Evolutionary conservation across 2,888 invertebrate species (phyloP), one percentile per base, ranked within the genome.

Genomic region (Andrena marginata): DNA sequence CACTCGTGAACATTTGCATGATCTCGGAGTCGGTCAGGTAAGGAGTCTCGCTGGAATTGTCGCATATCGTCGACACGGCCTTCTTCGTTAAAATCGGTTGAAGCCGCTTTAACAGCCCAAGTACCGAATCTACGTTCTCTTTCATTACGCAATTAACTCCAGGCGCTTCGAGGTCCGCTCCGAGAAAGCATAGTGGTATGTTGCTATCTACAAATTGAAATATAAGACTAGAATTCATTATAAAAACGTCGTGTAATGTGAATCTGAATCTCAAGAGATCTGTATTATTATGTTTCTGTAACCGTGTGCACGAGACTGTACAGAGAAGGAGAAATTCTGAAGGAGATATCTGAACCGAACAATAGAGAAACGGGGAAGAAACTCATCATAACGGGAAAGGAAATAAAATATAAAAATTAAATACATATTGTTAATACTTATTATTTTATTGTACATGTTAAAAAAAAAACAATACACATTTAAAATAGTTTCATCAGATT

Each of bases 101-200:
- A 68, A 97, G 94, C 7, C 95, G 94, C 93, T 96, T 96, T 70
- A 97, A 93, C 62, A 97, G 93, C 89, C 96, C 94, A 89, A 97
- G 95, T 16, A 97, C 96, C 68, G 95, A 95, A 73, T 95, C 95
- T 7, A 96, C 94, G 86, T 96, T 95, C 77, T 95, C 95, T 90
- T 95, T 95, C 70, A 95, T 95, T 65, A 97, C 95, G 92, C 97
- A 97, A 92, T 96, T 96, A 49, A 96, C 95, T 6, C 96, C 95
- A 16, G 95, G 95, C 86, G 95, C 95, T 79, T 95, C 95, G 4
- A 94, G 94, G 87, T 95, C 95, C 67, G 94, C 90, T 87, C 95
- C 95, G 35, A 73, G 54, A 77, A 85, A 87, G 93, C 96, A 96
- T 84, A 95, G 93, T 33, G 96, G 96, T 93, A 95, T 95, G 85